phyloP scores from a whole-genome alignment of 2,113 vertebrate species.

The Mirounga angustirostris region DNA sequence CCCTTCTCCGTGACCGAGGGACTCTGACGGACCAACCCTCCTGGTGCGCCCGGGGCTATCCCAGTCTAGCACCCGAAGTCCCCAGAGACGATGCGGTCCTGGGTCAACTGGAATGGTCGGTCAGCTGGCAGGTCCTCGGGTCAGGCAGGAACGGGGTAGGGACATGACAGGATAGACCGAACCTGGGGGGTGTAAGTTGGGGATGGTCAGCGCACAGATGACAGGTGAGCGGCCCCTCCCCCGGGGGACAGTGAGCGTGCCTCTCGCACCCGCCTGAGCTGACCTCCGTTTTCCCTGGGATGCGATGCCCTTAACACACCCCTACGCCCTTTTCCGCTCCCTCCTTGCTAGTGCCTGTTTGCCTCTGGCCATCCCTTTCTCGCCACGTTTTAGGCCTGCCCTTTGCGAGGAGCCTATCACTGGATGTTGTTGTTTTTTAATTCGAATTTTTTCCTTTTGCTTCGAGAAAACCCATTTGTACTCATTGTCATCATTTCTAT shows the following conservation, averaged over 20 bases:
- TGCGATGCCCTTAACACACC: fast-evolving
- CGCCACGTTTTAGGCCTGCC: background rate
- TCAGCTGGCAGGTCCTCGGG: too few relatives aligned
- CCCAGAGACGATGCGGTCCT: background rate
- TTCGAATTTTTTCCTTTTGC: background rate
- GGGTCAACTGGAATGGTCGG: fast-evolving
- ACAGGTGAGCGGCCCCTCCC: background rate
- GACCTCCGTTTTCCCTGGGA: background rate
- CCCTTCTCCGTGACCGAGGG: background rate
- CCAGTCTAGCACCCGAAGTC: background rate
- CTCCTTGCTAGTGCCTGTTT: fast-evolving
- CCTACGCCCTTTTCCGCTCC: background rate
- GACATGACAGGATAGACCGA: background rate
- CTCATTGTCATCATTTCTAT: fast-evolving
- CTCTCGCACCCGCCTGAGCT: fast-evolving
- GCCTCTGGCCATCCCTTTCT: too few relatives aligned
- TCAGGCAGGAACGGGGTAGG: background rate
- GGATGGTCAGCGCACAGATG: background rate
- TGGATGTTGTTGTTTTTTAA: background rate
- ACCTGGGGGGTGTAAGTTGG: background rate
- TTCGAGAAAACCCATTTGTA: too few relatives aligned
- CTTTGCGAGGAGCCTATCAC: fast-evolving
- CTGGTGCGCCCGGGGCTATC: background rate
- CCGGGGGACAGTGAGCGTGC: fast-evolving
- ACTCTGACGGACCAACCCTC: background rate